Evolutionary conservation across 2,113 vertebrate species (phyloP), one percentile per base, ranked within the genome.

Genomic region (Ammodytes dubius): DNA sequence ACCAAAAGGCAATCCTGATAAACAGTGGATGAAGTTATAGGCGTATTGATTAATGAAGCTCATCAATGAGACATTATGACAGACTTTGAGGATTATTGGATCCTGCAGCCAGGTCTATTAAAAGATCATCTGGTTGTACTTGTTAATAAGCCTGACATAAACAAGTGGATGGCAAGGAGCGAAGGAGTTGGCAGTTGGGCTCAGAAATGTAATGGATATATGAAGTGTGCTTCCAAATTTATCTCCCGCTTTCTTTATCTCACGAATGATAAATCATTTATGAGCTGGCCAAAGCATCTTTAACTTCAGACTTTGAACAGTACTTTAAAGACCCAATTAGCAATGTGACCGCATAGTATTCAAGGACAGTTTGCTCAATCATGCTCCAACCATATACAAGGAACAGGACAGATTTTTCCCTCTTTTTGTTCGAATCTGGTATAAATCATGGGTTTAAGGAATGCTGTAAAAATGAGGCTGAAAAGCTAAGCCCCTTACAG

Each of bases 91-190:
- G 39, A 2, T 58, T 7, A 61, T 66, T 46, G 46, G 40, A 17
- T 70, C 19, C 14, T 13, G 58, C 42, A 74, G 19, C 27, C 27
- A 57, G n/a, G 49, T 40, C 65, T 35, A 45, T 70, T 81, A 57
- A 85, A 82, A 67, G n/a, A 27, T 81, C 13, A 77, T 14, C 11
- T 43, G 0, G 39, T 54, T 61, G 59, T 27, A 70, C 54, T 46
- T 47, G 58, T n/a, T 76, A 27, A 27, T 27, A n/a, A 57, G 5
- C 4, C 12, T 27, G 60, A 14, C 39, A 49, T 69, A 61, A 79
- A 79, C 42, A 68, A 52, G 17, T 15, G 3, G 37, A 60, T 11
- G 7, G 43, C 2, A 4, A 45, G 14, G 43, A 72, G 45, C 4
- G 43, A 59, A n/a, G 15, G 42, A 47, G 7, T 7, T 54, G 14